Percentiles rank a stretch among this genome's conserved stretches.
These are phyloP conservation scores for Cylloceria caligata DNA, from an alignment of 2,888 invertebrate genomes.

Conservation along the genomic window DNA sequence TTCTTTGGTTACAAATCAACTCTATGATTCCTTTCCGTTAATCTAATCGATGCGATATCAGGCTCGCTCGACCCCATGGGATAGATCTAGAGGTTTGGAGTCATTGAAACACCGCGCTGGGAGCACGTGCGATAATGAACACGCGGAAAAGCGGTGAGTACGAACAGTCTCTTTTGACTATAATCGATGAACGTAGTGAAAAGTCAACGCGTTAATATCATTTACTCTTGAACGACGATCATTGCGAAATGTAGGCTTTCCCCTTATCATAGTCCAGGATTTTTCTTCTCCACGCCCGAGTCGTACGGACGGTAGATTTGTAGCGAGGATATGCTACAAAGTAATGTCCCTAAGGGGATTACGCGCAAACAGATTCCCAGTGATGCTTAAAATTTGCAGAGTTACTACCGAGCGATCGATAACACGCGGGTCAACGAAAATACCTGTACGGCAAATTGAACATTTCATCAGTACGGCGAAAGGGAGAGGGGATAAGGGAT, in stretches of 20 bases:
- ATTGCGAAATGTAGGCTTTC: background rate
- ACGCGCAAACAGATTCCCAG: background rate
- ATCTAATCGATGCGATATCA: background rate
- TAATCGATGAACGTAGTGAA: background rate
- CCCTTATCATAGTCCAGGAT: background rate
- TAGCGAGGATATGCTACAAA: background rate
- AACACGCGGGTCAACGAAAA: background rate
- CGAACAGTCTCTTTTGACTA: too few relatives aligned
- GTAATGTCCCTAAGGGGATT: background rate
- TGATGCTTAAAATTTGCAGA: background rate
- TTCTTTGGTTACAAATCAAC: conserved; percentile 68
- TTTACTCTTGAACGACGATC: conserved; percentile 72
- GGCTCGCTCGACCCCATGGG: too few relatives aligned
- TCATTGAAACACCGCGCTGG: background rate
- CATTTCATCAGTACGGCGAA: background rate
- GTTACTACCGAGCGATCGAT: background rate
- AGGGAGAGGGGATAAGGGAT: background rate
- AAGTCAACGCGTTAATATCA: conserved; percentile 73
- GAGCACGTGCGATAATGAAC: too few relatives aligned
- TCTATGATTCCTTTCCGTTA: background rate
- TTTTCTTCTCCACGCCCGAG: conserved; percentile 40
- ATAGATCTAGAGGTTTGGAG: too few relatives aligned
- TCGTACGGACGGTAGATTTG: background rate
- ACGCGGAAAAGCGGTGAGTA: too few relatives aligned
- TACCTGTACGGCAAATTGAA: background rate